A percentile compares a stretch with the other conserved stretches of the same genome.
phyloP scores from a whole-genome alignment of 2,888 invertebrate species.

The Parapristionchus giblindavisi region DNA sequence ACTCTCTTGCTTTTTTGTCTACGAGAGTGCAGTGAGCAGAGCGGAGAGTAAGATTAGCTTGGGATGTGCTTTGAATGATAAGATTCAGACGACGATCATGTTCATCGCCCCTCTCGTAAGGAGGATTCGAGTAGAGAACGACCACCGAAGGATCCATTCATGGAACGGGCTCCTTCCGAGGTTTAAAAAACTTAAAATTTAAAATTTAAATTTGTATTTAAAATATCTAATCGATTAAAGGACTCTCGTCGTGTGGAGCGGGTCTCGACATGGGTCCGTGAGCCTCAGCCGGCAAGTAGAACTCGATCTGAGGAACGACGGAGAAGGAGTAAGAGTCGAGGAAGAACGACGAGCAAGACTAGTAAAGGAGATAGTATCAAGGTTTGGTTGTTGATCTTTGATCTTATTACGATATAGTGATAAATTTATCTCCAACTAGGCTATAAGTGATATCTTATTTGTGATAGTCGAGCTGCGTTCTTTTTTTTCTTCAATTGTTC shows the following conservation, averaged over 20 bases:
- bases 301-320: slow-evolving; percentile 12
- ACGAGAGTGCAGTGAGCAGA: too few species aligned
- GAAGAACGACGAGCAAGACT: background rate
- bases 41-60: too few species aligned
- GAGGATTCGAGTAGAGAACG: slow-evolving; percentile 24
- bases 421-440: background rate
- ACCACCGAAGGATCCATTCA: slow-evolving; percentile 19
- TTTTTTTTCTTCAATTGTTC: background rate
- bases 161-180: slow-evolving; percentile 23
- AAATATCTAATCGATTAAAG: background rate
- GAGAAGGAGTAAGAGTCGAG: slow-evolving; percentile 26
- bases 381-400: background rate
- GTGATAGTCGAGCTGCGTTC: background rate
- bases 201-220: background rate
- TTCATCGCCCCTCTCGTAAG: slow-evolving; percentile 15
- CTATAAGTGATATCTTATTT: background rate
- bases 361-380: slow-evolving; percentile 1
- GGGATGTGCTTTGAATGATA: too few species aligned
- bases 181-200: background rate
- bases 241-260: slow-evolving; percentile 13
- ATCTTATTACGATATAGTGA: background rate
- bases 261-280: slow-evolving; percentile 17
- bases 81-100: background rate
- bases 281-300: background rate
- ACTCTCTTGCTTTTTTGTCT: too few species aligned